A percentile compares a stretch with the other conserved stretches of the same genome.
Conservation (phyloP, 2,797 vertebrate genomes). For the Pachyuromys duprasi region DNA sequence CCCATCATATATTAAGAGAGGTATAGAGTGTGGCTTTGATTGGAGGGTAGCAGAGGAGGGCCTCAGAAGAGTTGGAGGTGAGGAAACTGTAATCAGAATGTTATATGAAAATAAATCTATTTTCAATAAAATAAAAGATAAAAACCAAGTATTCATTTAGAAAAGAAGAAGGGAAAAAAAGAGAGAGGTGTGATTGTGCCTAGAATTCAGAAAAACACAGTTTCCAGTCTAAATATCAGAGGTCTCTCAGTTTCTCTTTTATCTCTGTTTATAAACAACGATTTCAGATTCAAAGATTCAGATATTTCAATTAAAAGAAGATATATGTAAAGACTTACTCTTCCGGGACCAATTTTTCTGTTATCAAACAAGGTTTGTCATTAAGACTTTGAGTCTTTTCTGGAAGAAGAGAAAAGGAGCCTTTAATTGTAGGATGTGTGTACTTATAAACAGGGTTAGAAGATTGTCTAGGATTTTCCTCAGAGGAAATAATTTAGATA, state of each 20-base stretch:
- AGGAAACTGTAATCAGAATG: not conserved
- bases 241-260: not conserved
- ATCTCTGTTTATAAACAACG: not conserved
- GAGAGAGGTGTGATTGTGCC: not conserved
- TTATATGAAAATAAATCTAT: not conserved
- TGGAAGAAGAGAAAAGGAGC: not conserved
- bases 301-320: not conserved
- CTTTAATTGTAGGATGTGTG: not conserved
- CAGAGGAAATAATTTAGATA: not conserved
- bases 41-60: accelerated
- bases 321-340: not conserved
- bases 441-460: not conserved
- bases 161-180: not conserved
- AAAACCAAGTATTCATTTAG: not conserved
- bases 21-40: too few relatives aligned
- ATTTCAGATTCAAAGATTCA: not conserved
- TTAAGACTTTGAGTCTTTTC: not conserved
- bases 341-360: not conserved
- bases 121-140: not conserved
- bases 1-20: not conserved
- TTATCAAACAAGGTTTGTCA: not conserved
- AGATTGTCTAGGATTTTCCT: not conserved
- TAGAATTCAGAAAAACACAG: not conserved
- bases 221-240: not conserved
- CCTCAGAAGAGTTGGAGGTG: not conserved